Evolutionary conservation across 1,140 invertebrate genomes (phyloP), one percentile per base, ranked within the genome.

Genomic region (Saccostrea glomerata): DNA sequence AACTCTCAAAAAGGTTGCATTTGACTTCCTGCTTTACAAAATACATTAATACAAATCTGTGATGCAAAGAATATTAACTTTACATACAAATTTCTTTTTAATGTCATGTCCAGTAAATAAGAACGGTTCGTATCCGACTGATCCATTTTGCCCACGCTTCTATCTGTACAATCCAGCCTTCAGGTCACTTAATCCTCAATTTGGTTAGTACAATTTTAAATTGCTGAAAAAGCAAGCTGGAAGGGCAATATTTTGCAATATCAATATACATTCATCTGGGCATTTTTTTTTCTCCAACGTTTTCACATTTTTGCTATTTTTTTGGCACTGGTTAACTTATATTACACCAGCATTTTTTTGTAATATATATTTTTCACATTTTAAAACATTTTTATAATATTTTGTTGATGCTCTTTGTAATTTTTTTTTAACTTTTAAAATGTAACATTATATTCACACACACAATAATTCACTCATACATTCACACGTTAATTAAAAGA

Each of bases 351-450:
- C 9, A 60, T 63, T 85, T 85, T 60, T 60, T 36, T 60, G 13
- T 9, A 60, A 36, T 25, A 15, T 85, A 36, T 85, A n/a, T 85
- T 85, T 60, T 85, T 85, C 30, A 85, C 54, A 85, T 63, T 60
- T 63, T 56, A 58, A 56, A 11, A 63, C 58, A 85, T 85, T 60
- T 85, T 85, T 60, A 12, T 60, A 54, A 84, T 77, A 66, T 90
- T 87, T 90, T 90, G 89, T 88, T 85, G 89, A 85, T 86, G 89
- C 87, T 87, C 84, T 89, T 90, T 86, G 63, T 87, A 86, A 82
- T 70, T 87, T 60, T 84, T 89, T 55, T 86, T 87, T 30, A 77
- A 77, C 23, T 77, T 77, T 77, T 77, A 36, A 77, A 77, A 30
- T 77, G 70, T 84, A 54, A 84, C 40, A 54, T 25, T 36, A 82